Percentiles rank a stretch among this genome's conserved stretches.
phyloP scores from a whole-genome alignment of 2,797 vertebrate genomes.

The Graptemys geographica region DNA sequence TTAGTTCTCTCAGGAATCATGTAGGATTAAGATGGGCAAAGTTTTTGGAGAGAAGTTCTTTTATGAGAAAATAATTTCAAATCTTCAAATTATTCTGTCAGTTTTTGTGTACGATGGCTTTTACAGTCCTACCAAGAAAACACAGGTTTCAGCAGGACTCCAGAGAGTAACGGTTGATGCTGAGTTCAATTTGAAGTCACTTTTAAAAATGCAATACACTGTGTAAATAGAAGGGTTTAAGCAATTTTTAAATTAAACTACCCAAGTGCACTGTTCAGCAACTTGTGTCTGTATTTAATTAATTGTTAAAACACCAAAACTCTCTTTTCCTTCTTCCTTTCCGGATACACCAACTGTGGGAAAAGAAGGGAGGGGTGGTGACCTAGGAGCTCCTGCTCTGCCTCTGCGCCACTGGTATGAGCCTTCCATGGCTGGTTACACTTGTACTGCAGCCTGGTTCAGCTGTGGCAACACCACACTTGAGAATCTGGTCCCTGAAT shows the following conservation, averaged over 20 bases:
- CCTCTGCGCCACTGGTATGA: not conserved
- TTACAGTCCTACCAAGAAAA: conserved; percentile 10
- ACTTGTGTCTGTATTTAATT: not conserved
- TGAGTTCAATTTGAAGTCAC: not conserved
- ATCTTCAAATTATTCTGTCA: not conserved
- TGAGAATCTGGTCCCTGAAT: not conserved
- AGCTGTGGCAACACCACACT: not conserved
- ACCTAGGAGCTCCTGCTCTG: not conserved
- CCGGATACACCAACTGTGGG: not conserved
- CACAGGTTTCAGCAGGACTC: not conserved
- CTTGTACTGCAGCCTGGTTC: not conserved
- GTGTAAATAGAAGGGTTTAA: conserved; percentile 11
- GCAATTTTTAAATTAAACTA: not conserved
- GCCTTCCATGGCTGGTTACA: rapidly evolving
- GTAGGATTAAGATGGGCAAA: conserved; percentile 28
- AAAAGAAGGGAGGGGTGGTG: not conserved
- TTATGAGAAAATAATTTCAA: conserved; percentile 8
- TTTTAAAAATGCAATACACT: not conserved
- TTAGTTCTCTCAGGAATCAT: not conserved
- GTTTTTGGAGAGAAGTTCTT: conserved; percentile 25
- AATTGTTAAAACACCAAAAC: not conserved
- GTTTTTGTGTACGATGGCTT: not conserved
- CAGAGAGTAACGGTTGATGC: not conserved
- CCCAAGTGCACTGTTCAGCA: not conserved
- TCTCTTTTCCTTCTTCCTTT: not conserved